These are phyloP conservation scores for Tribolium castaneum DNA, from an alignment of 1,140 invertebrate genomes.

Conservation along the genomic window DNA sequence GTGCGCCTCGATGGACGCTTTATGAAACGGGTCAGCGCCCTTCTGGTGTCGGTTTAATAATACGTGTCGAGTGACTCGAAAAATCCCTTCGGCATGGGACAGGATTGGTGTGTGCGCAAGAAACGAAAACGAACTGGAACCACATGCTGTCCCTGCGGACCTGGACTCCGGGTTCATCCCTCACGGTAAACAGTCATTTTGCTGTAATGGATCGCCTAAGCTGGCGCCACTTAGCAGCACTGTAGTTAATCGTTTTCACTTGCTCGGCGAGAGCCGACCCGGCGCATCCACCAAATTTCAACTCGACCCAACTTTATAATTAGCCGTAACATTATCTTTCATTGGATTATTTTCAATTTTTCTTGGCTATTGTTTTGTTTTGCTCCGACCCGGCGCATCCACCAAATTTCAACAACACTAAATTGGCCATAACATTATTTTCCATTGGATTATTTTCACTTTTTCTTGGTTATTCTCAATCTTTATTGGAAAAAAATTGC, in stretches of 20 bases:
- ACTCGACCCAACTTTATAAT: no score
- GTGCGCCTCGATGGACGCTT: conserved; percentile 34
- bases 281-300: background rate
- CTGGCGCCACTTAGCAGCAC: background rate
- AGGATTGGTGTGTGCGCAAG: conserved; percentile 78
- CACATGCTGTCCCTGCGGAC: conserved; percentile 68
- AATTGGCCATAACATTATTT: no score
- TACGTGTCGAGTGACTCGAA: conserved; percentile 53
- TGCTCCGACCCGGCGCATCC: background rate
- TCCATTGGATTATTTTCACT: no score
- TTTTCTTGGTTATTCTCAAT: background rate
- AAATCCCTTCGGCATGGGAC: conserved; percentile 70
- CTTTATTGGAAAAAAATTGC: no score
- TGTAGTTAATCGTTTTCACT: no score
- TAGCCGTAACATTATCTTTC: no score
- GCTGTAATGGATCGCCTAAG: background rate
- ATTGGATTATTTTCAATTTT: no score
- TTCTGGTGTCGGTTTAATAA: conserved; percentile 38
- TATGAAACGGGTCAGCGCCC: conserved; percentile 18
- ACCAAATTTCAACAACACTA: background rate
- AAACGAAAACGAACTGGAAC: conserved; percentile 73
- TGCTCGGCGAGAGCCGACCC: background rate
- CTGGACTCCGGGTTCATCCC: conserved; percentile 70
- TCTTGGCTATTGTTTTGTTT: background rate
- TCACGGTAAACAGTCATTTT: conserved; percentile 63